phyloP scores from a whole-genome alignment of 2,113 vertebrate species.

The Alexandromys fortis region DNA sequence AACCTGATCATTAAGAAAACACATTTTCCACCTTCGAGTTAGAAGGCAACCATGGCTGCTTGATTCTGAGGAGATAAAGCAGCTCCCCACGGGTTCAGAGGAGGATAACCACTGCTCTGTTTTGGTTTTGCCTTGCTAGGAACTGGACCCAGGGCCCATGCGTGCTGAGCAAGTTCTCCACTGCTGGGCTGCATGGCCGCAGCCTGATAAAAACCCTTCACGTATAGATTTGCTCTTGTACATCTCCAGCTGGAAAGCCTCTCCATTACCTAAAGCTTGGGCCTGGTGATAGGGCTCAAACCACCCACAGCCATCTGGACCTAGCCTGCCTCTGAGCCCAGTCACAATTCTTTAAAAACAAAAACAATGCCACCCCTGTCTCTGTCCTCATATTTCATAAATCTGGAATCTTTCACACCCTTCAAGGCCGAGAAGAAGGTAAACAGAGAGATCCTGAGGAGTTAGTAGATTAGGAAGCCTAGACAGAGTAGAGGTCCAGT shows the following conservation, averaged over 20 bases:
- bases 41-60: background rate
- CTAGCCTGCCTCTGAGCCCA: background rate
- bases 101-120: background rate
- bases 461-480: too few relatives aligned
- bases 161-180: background rate
- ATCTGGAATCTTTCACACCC: background rate
- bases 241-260: background rate
- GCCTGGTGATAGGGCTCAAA: background rate
- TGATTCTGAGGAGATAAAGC: background rate
- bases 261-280: background rate
- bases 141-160: background rate
- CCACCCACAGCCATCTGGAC: background rate
- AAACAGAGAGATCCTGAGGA: background rate
- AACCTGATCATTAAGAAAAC: constrained; percentile 11
- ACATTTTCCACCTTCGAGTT: background rate
- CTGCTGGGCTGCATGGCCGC: background rate
- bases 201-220: background rate
- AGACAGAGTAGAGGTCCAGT: background rate
- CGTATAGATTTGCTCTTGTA: background rate
- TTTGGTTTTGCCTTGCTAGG: background rate
- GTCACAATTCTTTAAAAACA: background rate
- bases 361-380: background rate
- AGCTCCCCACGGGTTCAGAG: background rate
- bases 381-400: background rate
- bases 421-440: constrained; percentile 13